These are phyloP conservation scores for Scolopax mira DNA, from an alignment of 2,113 vertebrate genomes.

Conservation along the genomic window DNA sequence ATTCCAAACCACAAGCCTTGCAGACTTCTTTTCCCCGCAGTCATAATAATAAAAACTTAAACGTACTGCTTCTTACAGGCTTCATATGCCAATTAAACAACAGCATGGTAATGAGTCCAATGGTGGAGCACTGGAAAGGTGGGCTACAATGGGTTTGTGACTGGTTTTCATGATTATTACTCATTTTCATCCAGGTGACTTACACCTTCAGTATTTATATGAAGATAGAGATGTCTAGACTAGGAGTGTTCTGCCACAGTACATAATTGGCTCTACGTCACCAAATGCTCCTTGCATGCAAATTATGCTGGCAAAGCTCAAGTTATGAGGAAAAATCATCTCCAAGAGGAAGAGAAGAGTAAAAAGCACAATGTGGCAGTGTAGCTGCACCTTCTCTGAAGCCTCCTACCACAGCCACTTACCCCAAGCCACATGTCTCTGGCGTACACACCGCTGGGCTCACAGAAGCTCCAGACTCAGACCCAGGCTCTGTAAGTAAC, in stretches of 20 bases:
- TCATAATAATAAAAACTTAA: neutral
- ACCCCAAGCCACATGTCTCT: accelerated
- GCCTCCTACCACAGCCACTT: neutral
- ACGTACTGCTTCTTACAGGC: neutral
- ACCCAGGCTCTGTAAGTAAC: neutral
- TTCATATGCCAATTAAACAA: neutral
- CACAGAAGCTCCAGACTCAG: neutral
- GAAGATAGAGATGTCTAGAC: slow-evolving; percentile 43
- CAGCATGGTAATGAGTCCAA: neutral
- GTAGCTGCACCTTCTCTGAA: neutral
- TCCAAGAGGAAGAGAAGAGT: neutral
- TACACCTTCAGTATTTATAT: slow-evolving; percentile 6
- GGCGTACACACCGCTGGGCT: accelerated
- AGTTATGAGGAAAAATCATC: neutral
- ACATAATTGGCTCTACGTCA: neutral
- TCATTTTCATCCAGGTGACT: neutral
- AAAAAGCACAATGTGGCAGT: neutral
- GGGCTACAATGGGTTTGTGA: neutral
- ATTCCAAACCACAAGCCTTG: slow-evolving; percentile 31
- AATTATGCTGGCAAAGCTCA: neutral
- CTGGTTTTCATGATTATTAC: neutral
- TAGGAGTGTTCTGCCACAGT: neutral
- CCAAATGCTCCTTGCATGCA: neutral
- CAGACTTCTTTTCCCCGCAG: neutral
- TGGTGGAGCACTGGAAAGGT: neutral